These are phyloP conservation scores for Coracopsis vasa DNA, from an alignment of 2,113 vertebrate species.

Conservation along the genomic window DNA sequence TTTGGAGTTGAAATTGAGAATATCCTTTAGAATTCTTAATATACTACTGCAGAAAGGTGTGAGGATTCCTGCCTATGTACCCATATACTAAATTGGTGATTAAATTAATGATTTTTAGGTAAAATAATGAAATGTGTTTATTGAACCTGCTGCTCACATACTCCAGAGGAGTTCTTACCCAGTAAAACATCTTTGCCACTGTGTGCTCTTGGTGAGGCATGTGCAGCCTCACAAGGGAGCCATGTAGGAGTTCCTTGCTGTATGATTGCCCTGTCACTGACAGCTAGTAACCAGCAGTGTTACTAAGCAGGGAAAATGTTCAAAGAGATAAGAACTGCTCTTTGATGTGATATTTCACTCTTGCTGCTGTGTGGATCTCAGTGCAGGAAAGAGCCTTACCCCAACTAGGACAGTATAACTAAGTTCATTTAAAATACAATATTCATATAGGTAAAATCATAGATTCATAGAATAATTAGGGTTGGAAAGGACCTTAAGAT, in stretches of 20 bases:
- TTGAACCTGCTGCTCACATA: not conserved
- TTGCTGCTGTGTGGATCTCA: not conserved
- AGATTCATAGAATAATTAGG: too few relatives aligned
- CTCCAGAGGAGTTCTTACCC: not conserved
- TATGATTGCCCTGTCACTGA: not conserved
- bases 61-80: not conserved
- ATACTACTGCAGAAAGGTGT: not conserved
- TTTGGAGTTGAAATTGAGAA: not conserved
- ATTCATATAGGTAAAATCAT: not conserved
- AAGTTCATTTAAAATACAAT: not conserved
- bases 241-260: rapidly evolving
- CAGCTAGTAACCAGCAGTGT: not conserved
- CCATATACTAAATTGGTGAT: not conserved
- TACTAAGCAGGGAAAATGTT: not conserved
- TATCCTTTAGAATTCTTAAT: not conserved
- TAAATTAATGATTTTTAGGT: not conserved
- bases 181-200: not conserved
- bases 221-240: not conserved
- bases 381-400: not conserved
- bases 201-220: not conserved
- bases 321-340: not conserved
- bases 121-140: not conserved
- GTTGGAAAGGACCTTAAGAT: too few relatives aligned
- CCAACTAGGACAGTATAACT: not conserved
- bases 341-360: not conserved